Percentiles rank a stretch among this genome's conserved stretches.
These are phyloP conservation scores for Danio choprae DNA, from an alignment of 2,797 vertebrate genomes.

Conservation along the genomic window DNA sequence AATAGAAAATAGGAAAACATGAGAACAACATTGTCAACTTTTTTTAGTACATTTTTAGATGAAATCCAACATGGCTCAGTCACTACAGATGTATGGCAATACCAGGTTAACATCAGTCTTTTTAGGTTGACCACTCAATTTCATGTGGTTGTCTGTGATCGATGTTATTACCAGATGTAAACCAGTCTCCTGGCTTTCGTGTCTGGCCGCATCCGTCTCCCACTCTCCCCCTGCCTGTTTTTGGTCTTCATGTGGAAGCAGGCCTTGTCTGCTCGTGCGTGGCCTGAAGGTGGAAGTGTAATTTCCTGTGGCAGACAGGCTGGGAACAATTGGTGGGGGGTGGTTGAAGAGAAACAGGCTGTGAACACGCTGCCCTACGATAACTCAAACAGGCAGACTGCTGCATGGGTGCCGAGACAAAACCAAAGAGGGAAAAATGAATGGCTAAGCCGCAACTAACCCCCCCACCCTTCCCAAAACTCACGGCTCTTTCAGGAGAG, in stretches of 20 bases:
- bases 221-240: conserved; percentile 17
- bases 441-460: conserved; percentile 6
- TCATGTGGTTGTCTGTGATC: conserved; percentile 6
- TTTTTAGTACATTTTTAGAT: background rate
- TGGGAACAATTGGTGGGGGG: conserved; percentile 48
- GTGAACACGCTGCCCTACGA: conserved; percentile 44
- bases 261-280: conserved; percentile 24
- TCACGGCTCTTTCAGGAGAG: background rate
- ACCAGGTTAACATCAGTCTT: background rate
- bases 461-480: background rate
- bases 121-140: background rate
- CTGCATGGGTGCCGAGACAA: conserved; percentile 2
- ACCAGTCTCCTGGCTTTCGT: background rate
- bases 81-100: conserved; percentile 7
- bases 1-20: background rate
- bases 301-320: conserved; percentile 63
- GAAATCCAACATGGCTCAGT: background rate
- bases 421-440: conserved; percentile 9
- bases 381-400: conserved; percentile 44
- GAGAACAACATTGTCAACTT: background rate
- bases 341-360: conserved; percentile 40
- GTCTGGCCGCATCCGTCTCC: background rate
- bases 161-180: conserved; percentile 16
- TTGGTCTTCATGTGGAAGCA: conserved; percentile 37
- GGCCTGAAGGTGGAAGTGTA: conserved; percentile 55